These are phyloP conservation scores for Gobionotothen gibberifrons DNA, from an alignment of 2,797 vertebrate genomes.

Conservation along the genomic window DNA sequence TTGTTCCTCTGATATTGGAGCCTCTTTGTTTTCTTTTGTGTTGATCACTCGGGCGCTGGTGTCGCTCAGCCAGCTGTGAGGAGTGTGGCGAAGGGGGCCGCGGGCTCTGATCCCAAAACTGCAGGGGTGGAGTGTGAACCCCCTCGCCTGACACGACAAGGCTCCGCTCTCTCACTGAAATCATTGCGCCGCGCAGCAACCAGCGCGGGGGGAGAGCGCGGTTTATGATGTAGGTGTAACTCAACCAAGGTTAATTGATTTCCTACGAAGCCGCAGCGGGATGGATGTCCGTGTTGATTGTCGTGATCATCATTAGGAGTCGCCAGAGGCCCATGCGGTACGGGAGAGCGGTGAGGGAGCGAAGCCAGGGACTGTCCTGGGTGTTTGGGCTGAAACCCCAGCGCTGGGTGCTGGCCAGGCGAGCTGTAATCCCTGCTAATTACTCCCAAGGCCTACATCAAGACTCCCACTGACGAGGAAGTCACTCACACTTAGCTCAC, in stretches of 20 bases:
- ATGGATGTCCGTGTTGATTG: constrained; percentile 54
- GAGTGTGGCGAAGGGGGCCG: constrained; percentile 58
- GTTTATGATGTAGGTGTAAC: constrained; percentile 55
- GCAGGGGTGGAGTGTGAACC: constrained; percentile 46
- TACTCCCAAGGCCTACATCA: constrained; percentile 78
- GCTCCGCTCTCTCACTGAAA: constrained; percentile 27
- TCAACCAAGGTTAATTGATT: constrained; percentile 49
- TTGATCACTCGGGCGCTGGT: constrained; percentile 56
- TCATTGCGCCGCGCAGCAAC: constrained; percentile 8
- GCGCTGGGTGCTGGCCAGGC: constrained; percentile 72
- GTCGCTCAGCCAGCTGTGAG: constrained; percentile 73
- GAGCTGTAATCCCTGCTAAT: constrained; percentile 83
- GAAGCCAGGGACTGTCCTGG: constrained; percentile 73
- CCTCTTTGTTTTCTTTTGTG: constrained; percentile 59
- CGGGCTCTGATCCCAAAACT: constrained; percentile 63
- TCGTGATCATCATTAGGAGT: constrained; percentile 52
- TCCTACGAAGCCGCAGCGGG: constrained; percentile 35
- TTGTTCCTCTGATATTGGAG: constrained; percentile 68
- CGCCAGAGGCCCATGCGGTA: constrained; percentile 63
- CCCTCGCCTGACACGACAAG: constrained; percentile 15
- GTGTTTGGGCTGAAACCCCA: constrained; percentile 76
- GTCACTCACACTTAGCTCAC: constrained; percentile 71
- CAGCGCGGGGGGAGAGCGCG: background rate
- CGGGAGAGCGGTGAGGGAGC: constrained; percentile 53
- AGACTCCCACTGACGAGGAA: constrained; percentile 68